A percentile compares a stretch with the other conserved stretches of the same genome.
These are phyloP conservation scores for Drosophila acutilabella DNA, from an alignment of 2,888 invertebrate species.

Conservation along the genomic window DNA sequence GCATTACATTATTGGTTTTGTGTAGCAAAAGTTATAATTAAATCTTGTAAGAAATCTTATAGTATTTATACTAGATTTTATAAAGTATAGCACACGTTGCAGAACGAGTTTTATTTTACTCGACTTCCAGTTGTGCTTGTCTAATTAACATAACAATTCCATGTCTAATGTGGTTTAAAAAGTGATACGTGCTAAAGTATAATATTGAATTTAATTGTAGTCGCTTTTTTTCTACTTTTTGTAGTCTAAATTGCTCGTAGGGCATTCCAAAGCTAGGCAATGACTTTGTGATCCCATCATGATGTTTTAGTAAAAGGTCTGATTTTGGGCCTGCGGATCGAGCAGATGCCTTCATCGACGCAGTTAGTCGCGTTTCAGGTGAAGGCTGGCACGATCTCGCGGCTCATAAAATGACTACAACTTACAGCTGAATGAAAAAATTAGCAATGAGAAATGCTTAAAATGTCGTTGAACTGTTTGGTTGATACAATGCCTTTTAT, in stretches of 20 bases:
- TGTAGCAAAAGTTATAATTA: too few relatives aligned
- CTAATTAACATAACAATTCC: conserved; percentile 2
- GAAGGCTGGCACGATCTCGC: conserved; percentile 24
- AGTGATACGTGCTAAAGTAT: neutral
- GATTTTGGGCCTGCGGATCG: conserved; percentile 55
- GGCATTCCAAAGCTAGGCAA: neutral
- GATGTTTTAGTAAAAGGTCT: conserved; percentile 82
- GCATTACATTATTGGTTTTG: neutral
- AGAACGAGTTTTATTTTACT: conserved; percentile 1
- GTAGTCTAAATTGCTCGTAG: neutral
- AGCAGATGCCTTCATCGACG: conserved; percentile 36
- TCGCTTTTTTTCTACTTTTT: neutral
- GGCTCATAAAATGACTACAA: conserved; percentile 66
- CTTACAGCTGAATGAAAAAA: conserved; percentile 54
- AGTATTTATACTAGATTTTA: neutral
- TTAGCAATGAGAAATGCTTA: neutral
- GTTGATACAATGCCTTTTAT: conserved; percentile 1
- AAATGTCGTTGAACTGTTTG: neutral
- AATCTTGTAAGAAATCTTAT: too few relatives aligned
- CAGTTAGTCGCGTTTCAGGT: conserved; percentile 74
- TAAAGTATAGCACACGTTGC: neutral
- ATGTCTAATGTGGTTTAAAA: neutral
- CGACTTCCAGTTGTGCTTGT: neutral
- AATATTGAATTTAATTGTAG: neutral
- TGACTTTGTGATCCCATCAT: conserved; percentile 36